A percentile compares a stretch with the other conserved stretches of the same genome.
phyloP scores from a whole-genome alignment of 2,797 vertebrate genomes.

The Rhinatrema bivittatum region DNA sequence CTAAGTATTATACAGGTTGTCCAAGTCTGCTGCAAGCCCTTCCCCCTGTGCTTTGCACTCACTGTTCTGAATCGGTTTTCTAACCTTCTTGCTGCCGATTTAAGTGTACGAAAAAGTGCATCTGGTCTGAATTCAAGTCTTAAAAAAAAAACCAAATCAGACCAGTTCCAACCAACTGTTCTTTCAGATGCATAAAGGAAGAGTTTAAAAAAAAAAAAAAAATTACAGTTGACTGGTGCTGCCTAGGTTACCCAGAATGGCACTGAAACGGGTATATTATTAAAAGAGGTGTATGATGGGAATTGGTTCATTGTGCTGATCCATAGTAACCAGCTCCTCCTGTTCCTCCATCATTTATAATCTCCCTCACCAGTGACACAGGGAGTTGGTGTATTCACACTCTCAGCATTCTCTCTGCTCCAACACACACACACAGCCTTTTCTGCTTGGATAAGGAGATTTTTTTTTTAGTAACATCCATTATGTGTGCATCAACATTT shows the following conservation, averaged over 20 bases:
- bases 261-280: constrained; percentile 51
- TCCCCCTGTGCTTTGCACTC: no score
- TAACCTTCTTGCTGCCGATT: no score
- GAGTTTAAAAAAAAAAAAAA: constrained; percentile 41
- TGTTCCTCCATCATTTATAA: constrained; percentile 60
- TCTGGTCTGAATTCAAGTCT: constrained; percentile 16
- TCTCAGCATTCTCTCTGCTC: constrained; percentile 67
- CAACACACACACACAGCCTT: constrained; percentile 65
- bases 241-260: constrained; percentile 60
- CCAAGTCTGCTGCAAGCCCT: no score
- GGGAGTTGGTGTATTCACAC: constrained; percentile 61
- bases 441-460: constrained; percentile 69
- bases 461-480: constrained; percentile 66
- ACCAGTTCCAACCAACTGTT: constrained; percentile 22
- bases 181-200: no score
- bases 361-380: constrained; percentile 61
- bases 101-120: no score
- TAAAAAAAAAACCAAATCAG: constrained; percentile 37
- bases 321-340: constrained; percentile 58
- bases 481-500: constrained; percentile 71
- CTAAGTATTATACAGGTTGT: no score
- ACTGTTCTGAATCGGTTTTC: constrained; percentile 8
- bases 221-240: constrained; percentile 55
- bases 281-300: constrained; percentile 59
- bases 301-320: constrained; percentile 64